Base-by-base conservation (phyloP, 2,113 vertebrate genomes). In the Fukomys damarensis region DNA sequence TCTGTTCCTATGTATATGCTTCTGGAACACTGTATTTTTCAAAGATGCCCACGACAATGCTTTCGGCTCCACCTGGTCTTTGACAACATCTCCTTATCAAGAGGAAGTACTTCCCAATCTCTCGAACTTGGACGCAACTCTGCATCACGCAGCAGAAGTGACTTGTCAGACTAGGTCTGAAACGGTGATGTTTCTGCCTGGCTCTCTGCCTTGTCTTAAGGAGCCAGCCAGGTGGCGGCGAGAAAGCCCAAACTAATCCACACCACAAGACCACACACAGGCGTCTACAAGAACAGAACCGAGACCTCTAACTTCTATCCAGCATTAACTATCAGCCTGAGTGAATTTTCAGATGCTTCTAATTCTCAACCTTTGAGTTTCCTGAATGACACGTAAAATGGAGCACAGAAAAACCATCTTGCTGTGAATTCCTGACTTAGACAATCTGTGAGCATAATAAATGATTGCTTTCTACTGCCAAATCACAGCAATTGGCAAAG, bases 391-490 rank as follows among this genome's bases (percentile, higher is more conserved):
- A 63, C 56, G n/a, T 13, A 74, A 61, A 63, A 83, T 19, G 14
- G 12, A 70, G 54, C 28, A 86, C 72, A 96, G 65, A 49, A 93
- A 72, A 88, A 22, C 22, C 66, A 86, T 49, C n/a, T 13, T 76
- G 58, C 43, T 88, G 32, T 91, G 90, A 96, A 58, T 89, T 96
- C 68, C 81, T 66, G 41, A 96, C 56, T 28, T 49, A 87, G 5
- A 77, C 80, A 94, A 91, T 85, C 41, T 30, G 35, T 79, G 41
- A 70, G n/a, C 49, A 65, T 54, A 91, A 54, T 46, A 93, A 56
- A 72, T 35, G 22, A n/a, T 49, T 89, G 43, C 74, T 96, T 94
- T 56, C 79, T 52, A 70, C 10, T 35, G 65, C 26, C 52, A 63
- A 17, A 19, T 35, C 74, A 14, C 32, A 20, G 16, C 38, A 76